A percentile compares a stretch with the other conserved stretches of the same genome.
phyloP scores from a whole-genome alignment of 2,797 vertebrate species.

The Valencia hispanica region DNA sequence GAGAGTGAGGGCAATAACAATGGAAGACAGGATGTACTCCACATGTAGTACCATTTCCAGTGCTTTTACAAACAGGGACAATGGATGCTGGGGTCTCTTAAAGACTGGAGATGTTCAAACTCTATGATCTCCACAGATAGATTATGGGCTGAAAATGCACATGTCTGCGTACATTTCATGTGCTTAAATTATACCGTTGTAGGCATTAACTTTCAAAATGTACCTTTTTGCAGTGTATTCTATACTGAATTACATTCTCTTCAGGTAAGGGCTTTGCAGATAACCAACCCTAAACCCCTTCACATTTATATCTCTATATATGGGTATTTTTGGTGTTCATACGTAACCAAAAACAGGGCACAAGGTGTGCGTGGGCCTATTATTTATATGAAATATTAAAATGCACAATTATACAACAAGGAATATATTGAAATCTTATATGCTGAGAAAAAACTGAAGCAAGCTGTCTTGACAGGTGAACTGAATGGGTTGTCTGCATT shows the following conservation, averaged over 20 bases:
- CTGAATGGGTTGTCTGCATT: too few species aligned
- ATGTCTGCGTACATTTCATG: neutral
- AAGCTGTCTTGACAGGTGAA: too few species aligned
- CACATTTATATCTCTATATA: too few species aligned
- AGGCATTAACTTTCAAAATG: constrained; percentile 6
- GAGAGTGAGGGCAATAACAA: constrained; percentile 73
- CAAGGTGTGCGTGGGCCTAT: too few species aligned
- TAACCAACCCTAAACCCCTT: neutral
- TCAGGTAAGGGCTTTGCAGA: neutral
- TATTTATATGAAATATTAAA: too few species aligned
- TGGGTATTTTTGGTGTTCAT: too few species aligned
- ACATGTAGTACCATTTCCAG: constrained; percentile 70
- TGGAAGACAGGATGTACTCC: constrained; percentile 71
- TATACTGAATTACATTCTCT: neutral
- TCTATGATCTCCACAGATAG: constrained; percentile 17
- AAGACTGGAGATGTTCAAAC: constrained; percentile 46
- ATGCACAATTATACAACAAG: too few species aligned
- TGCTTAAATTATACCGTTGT: neutral
- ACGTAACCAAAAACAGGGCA: too few species aligned
- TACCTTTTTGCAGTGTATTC: neutral
- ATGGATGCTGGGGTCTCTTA: constrained; percentile 48
- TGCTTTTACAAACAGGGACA: constrained; percentile 64
- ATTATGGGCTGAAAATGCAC: constrained; percentile 31
- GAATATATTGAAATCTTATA: too few species aligned
- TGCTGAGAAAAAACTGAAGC: too few species aligned